Base-by-base conservation (phyloP, 1,140 invertebrate species). In the Lucilia cuprina region DNA sequence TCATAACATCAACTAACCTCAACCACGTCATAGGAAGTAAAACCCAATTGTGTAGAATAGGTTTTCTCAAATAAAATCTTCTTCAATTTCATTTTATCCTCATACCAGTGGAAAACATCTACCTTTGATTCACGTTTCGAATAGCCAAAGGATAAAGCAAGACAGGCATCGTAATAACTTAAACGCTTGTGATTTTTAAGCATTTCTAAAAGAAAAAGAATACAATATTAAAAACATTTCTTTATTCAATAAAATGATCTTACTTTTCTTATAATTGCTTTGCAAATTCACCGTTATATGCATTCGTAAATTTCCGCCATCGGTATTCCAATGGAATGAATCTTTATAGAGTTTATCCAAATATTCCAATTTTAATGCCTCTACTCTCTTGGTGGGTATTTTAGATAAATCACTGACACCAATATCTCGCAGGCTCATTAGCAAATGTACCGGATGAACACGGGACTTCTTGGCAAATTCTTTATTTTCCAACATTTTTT, bases 261-360 rank as follows among this genome's bases (percentile, higher is more conserved):
- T 49, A 90, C 89, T 90, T 83, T 83, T 82, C 41, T 87, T 74
- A 41, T 90, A 90, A 55, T 82, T 83, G 60, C 78, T 82, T 84
- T 90, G 88, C 74, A 90, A 83, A 85, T 88, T 90, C 0, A 90
- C 82, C 12, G 89, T 90, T 12, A 90, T 88, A 84, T 87, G 85
- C 65, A 90, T 49, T 0, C 89, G 88, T 21, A 86, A 55, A 10
- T 80, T 80, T 7, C 83, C 89, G 9, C 87, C 47, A 0, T 86
- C 82, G 47, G 86, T 85, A 83, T 90, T 88, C 49, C 83, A 35
- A 14, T 88, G 88, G 55, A 90, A 90, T 2, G 89, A 90, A 10
- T 83, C 14, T 55, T 85, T 83, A 25, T 88, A 90, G 0, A 89
- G 50, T 25, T 80, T 83, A 0, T 70, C 75, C 55, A 89, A 83